These are phyloP conservation scores for Amphipoea lucens DNA, from an alignment of 2,888 invertebrate genomes.

Conservation along the genomic window DNA sequence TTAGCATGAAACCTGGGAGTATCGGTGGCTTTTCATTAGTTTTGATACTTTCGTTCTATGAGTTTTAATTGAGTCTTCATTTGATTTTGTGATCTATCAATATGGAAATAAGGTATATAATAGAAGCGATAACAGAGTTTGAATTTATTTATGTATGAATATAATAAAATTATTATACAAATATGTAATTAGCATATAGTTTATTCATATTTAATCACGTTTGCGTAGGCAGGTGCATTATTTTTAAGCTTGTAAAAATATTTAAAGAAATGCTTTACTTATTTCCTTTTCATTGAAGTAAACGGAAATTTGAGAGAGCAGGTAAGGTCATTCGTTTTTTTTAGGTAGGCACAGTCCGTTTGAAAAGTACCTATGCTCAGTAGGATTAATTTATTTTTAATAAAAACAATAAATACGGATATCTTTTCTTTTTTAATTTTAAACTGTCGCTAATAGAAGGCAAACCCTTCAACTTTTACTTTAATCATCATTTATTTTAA, in stretches of 20 bases:
- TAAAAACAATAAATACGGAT: neutral
- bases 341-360: neutral
- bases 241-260: neutral
- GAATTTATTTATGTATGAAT: neutral
- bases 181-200: neutral
- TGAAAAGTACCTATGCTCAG: neutral
- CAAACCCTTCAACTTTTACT: neutral
- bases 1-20: too few relatives aligned
- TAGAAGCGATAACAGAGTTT: neutral
- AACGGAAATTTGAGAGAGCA: neutral
- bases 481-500: neutral
- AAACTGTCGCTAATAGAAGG: neutral
- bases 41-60: neutral
- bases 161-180: too few relatives aligned
- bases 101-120: constrained; percentile 23
- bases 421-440: neutral
- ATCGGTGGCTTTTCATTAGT: neutral
- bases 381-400: too few relatives aligned
- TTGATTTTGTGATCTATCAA: constrained; percentile 11
- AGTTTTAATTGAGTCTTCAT: neutral
- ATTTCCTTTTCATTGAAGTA: neutral
- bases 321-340: neutral
- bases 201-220: constrained; percentile 30
- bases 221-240: neutral
- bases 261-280: neutral